A percentile compares a stretch with the other conserved stretches of the same genome.
phyloP scores from a whole-genome alignment of 2,113 vertebrate species.

The Corythaeola cristata region DNA sequence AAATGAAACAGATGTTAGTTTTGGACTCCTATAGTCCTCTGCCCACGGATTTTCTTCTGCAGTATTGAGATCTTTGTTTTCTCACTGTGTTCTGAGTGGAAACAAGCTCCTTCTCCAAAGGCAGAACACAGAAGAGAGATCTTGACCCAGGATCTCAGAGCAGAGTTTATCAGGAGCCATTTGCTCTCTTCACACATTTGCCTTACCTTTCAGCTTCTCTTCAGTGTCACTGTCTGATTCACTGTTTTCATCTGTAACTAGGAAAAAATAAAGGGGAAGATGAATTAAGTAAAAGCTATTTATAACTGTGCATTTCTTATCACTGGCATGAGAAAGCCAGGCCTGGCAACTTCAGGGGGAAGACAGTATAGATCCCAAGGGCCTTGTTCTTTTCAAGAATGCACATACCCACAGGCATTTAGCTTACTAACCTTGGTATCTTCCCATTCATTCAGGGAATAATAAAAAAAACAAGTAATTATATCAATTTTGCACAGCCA shows the following conservation, averaged over 20 bases:
- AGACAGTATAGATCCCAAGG: neutral
- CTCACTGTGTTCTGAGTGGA: neutral
- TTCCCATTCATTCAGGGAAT: neutral
- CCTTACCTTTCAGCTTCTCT: conserved; percentile 93
- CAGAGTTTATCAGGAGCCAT: neutral
- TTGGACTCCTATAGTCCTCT: neutral
- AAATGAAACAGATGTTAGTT: neutral
- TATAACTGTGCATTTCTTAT: neutral
- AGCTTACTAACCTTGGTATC: neutral
- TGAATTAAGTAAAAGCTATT: neutral
- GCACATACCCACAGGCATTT: neutral
- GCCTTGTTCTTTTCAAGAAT: neutral
- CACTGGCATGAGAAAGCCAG: neutral
- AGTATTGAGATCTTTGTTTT: neutral
- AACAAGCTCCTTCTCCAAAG: neutral
- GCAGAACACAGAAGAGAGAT: neutral
- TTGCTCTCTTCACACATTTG: neutral
- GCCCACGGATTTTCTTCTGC: neutral
- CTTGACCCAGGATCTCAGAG: neutral
- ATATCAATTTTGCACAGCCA: neutral
- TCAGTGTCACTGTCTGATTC: conserved; percentile 97
- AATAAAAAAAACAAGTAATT: neutral
- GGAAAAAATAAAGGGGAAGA: neutral
- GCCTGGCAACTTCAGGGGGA: neutral
- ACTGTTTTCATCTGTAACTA: conserved; percentile 95